phyloP scores from a whole-genome alignment of 2,113 vertebrate species.

The Globicephala melas region DNA sequence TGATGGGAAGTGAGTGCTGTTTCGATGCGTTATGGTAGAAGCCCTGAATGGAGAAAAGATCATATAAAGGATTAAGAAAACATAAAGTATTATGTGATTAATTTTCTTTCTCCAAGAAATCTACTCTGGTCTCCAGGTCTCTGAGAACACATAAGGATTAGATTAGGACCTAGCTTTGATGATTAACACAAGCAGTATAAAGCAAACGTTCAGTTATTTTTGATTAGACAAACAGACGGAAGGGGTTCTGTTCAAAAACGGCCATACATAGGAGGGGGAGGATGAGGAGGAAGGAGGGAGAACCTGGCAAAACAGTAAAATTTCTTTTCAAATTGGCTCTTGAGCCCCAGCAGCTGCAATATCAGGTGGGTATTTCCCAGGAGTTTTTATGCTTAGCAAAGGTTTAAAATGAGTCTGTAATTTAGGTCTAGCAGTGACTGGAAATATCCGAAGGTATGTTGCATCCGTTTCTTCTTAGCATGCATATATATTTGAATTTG shows the following conservation, averaged over 20 bases:
- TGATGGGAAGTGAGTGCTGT: neutral
- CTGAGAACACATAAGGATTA: constrained; percentile 36
- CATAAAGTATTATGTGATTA: neutral
- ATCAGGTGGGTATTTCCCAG: constrained; percentile 58
- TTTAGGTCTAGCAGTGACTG: neutral
- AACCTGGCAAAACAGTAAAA: constrained; percentile 21
- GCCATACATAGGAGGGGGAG: neutral
- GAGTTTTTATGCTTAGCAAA: constrained; percentile 28
- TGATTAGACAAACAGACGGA: constrained; percentile 63
- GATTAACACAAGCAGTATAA: constrained; percentile 42
- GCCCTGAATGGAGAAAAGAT: constrained; percentile 6
- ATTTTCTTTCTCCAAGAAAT: constrained; percentile 44
- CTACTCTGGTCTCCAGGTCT: constrained; percentile 20
- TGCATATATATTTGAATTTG: constrained; percentile 6
- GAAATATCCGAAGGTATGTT: constrained; percentile 41
- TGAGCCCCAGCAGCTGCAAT: constrained; percentile 21
- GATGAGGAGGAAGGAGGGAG: neutral
- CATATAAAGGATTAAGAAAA: neutral
- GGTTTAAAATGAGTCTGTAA: neutral
- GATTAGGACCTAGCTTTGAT: constrained; percentile 6
- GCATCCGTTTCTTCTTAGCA: constrained; percentile 5
- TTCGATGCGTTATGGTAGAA: neutral
- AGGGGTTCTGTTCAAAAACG: constrained; percentile 47
- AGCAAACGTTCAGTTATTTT: constrained; percentile 63
- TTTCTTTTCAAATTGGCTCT: constrained; percentile 48